Base-by-base conservation (phyloP, 2,888 invertebrate genomes). In the Orgyia antiqua region DNA sequence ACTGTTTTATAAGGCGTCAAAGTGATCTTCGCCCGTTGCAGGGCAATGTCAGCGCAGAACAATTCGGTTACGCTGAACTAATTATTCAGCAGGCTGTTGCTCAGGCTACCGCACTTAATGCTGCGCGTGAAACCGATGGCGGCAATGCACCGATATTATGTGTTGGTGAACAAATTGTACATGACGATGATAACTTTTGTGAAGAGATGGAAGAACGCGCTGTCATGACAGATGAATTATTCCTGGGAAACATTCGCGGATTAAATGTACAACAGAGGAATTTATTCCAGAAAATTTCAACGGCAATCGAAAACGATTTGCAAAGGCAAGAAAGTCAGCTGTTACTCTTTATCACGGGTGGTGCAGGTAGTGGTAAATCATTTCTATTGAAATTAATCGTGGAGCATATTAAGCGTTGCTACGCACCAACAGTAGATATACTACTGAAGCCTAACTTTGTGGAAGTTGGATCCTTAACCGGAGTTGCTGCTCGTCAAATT, bases 341-440 rank as follows among this genome's bases (percentile, higher is more conserved):
- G 2, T 29, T 56, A 18, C 25, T 61, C 4, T 58, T 61, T 37
- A 45, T 63, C 3, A 65, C 58, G 0, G 60, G 57, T 0, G 56
- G 56, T n/a, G 51, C 56, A 20, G 55, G 45, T 3, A 48, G 50
- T 20, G 50, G 50, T 1, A 52, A 51, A 30, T 51, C 50, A 1
- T 59, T 29, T 24, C 3, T 29, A 1, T 34, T 60, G 11, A 59
- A 56, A 51, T 39, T 57, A 32, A 13, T 60, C 4, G 55, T 57
- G 4, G 46, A 56, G 10, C 55, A 57, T 26, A 49, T 55, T 7
- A 42, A 44, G 9, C 40, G 52, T 3, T 58, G 47, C 29, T 50
- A 45, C 13, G 29, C 33, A 5, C 23, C 27, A 2, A 28, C 26
- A 8, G 30, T 30, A 9, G 30, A 30, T 17, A 3, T n/a, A 5